Evolutionary conservation across 2,797 vertebrate genomes (phyloP).

Genomic region (Scomberomorus guttatus): DNA sequence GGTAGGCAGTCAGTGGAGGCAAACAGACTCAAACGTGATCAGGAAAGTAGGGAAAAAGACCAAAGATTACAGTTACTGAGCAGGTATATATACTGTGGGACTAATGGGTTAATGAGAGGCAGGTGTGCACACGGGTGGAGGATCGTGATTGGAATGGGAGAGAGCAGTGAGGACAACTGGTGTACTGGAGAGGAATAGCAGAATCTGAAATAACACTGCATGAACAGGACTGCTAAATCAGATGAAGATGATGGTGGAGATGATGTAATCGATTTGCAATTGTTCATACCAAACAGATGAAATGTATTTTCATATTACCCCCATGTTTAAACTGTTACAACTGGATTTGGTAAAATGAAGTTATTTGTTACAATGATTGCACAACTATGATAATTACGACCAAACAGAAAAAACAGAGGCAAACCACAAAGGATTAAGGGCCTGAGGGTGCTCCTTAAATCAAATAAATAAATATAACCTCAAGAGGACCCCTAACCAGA

Average conservation of each 20-base stretch:
- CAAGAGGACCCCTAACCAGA: too few relatives aligned
- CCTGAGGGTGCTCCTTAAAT: too few relatives aligned
- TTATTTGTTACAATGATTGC: too few relatives aligned
- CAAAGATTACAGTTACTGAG: neutral
- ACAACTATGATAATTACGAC: too few relatives aligned
- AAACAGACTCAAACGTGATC: too few relatives aligned
- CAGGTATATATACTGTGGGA: neutral
- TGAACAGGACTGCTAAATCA: neutral
- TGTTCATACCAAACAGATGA: neutral
- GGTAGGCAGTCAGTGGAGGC: neutral
- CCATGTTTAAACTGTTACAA: too few relatives aligned
- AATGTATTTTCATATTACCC: too few relatives aligned
- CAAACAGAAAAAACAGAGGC: too few relatives aligned
- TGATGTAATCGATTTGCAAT: too few relatives aligned
- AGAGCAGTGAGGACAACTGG: neutral
- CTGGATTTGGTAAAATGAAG: too few relatives aligned
- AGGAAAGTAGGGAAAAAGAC: neutral
- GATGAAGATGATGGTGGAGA: neutral
- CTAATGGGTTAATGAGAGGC: neutral
- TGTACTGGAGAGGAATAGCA: neutral
- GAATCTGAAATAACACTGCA: neutral
- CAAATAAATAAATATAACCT: too few relatives aligned
- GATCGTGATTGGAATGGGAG: neutral
- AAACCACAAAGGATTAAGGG: too few relatives aligned
- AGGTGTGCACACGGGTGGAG: constrained; percentile 12